Evolutionary conservation across 2,797 vertebrate genomes (phyloP), one percentile per base, ranked within the genome.

Genomic region (Sebastes jordani): DNA sequence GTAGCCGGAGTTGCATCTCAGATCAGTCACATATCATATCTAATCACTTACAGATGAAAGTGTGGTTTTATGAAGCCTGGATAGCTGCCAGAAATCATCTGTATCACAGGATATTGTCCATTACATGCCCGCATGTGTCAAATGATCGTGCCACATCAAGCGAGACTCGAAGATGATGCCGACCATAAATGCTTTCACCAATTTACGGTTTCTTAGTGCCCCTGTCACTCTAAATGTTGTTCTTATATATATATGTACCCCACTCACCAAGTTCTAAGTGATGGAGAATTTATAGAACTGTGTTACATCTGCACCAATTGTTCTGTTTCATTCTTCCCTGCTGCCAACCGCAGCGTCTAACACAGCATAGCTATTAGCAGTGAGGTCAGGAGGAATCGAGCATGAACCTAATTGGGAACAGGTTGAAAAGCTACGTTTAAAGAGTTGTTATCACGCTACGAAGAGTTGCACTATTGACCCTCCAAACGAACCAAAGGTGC

Each of bases 341-440:
- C 64, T 69, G 62, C 60, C 52, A 75, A 52, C 69, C n/a, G 18
- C 72, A 74, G 61, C 52, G 29, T 59, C 42, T 73, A 72, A 78
- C 74, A 34, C 56, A 74, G 79, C 65, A 27, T 77, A 79, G 55
- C 49, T 69, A 74, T 71, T 74, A 78, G 64, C 36, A 80, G 62
- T 72, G 23, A 78, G 78, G 71, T 89, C 78, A 78, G 67, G 54
- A 68, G 76, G 66, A 88, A 81, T 83, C 65, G 70, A 72, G 59
- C 60, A 75, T 65, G 25, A 55, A 81, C 29, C 75, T 83, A 84
- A 87, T 80, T 81, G 79, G 63, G 64, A 86, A 84, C 80, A 80
- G 71, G 62, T 77, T 85, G 55, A 86, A 79, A 76, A 46, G 46
- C 70, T 42, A 55, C 34, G 4, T 85, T 87, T 81, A 77, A 84